Conservation (phyloP, 1,140 invertebrate genomes). For the Pachyrhynchus sulphureomaculatus region DNA sequence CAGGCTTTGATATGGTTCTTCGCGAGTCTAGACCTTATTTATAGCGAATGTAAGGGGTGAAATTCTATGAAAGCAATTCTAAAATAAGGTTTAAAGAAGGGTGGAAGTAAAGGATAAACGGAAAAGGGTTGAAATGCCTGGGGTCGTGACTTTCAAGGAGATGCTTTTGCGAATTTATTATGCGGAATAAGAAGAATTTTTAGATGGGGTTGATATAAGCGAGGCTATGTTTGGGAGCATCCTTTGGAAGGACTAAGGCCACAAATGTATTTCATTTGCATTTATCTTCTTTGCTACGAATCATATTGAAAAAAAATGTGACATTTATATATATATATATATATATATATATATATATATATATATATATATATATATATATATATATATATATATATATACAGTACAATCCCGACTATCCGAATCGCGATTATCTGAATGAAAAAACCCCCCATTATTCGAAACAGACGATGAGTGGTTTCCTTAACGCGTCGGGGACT, state of each 20-base stretch:
- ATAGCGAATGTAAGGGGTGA: background rate
- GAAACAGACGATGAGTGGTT: too few relatives aligned
- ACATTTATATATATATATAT: too few relatives aligned
- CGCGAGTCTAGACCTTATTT: conserved; percentile 1
- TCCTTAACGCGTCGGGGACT: too few relatives aligned
- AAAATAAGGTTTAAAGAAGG: conserved; percentile 32
- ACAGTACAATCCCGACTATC: too few relatives aligned
- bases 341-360: too few relatives aligned
- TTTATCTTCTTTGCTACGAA: background rate
- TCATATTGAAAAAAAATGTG: background rate
- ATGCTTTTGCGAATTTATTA: conserved; percentile 21
- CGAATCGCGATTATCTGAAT: too few relatives aligned
- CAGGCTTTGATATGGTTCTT: conserved; percentile 3
- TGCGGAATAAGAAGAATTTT: conserved; percentile 15
- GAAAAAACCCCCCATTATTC: too few relatives aligned
- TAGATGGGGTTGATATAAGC: background rate
- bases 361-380: too few relatives aligned
- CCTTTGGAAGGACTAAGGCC: too few relatives aligned
- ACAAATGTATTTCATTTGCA: too few relatives aligned
- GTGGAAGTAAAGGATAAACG: conserved; percentile 30
- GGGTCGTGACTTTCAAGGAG: conserved; percentile 25
- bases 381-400: too few relatives aligned
- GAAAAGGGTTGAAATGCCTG: conserved; percentile 3
- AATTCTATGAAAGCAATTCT: background rate
- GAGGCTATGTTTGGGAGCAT: too few relatives aligned